Percentiles rank a stretch among this genome's conserved stretches.
Evolutionary conservation across 2,797 vertebrate genomes (phyloP).

Genomic region (Prunella strophiata): DNA sequence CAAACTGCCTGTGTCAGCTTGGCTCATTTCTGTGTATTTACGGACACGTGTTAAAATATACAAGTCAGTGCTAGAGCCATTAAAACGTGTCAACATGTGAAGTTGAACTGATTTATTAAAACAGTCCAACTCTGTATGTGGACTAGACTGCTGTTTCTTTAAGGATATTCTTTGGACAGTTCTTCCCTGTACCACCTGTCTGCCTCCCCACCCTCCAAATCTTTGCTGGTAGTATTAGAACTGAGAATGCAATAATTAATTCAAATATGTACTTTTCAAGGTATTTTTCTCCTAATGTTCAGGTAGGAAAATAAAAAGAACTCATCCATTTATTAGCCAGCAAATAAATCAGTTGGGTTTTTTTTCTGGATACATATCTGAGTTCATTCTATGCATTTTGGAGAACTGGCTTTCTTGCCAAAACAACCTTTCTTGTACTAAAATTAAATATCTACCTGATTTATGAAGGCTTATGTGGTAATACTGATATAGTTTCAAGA

Average conservation of each 20-base stretch:
- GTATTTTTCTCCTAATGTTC: background rate
- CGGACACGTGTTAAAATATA: constrained; percentile 39
- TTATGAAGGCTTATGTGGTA: constrained; percentile 24
- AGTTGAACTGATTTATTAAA: constrained; percentile 27
- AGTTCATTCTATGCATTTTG: background rate
- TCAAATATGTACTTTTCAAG: background rate
- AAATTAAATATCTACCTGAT: constrained; percentile 41
- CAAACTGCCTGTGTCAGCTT: constrained; percentile 25
- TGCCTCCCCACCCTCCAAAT: background rate
- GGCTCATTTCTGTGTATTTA: constrained; percentile 52
- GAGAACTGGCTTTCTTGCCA: background rate
- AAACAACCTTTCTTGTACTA: background rate
- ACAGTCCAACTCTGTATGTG: background rate
- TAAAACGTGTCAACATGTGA: constrained; percentile 2
- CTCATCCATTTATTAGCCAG: background rate
- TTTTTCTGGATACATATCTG: background rate
- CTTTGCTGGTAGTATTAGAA: background rate
- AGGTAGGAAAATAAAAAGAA: background rate
- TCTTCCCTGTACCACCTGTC: background rate
- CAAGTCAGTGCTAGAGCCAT: constrained; percentile 31
- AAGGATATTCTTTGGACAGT: background rate
- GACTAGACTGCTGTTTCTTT: background rate
- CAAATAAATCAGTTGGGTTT: background rate
- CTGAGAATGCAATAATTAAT: background rate
- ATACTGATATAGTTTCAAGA: constrained; percentile 21